phyloP scores from a whole-genome alignment of 1,140 invertebrate species.

The Scaptomyza montana region DNA sequence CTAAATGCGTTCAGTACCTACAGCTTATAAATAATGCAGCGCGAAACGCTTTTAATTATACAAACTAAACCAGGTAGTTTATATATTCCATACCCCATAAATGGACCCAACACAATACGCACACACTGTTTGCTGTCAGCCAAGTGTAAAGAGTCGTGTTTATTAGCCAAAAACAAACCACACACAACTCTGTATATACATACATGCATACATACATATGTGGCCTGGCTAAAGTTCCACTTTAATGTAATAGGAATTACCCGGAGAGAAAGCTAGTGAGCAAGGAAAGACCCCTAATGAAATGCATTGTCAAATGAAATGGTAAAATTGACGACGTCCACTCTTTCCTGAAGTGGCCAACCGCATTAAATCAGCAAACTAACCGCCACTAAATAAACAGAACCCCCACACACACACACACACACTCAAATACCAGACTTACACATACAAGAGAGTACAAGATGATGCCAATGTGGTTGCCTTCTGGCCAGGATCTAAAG shows the following conservation, averaged over 20 bases:
- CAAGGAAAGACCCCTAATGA: constrained; percentile 61
- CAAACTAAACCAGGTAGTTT: constrained; percentile 37
- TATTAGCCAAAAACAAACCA: constrained; percentile 71
- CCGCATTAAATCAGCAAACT: constrained; percentile 80
- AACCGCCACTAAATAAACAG: constrained; percentile 77
- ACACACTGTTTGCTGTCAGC: constrained; percentile 51
- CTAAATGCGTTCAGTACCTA: constrained; percentile 2
- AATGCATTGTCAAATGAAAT: constrained; percentile 82
- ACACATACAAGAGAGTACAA: constrained; percentile 12
- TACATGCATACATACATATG: background rate
- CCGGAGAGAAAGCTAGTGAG: background rate
- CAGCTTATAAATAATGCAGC: constrained; percentile 73
- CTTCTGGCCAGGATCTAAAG: constrained; percentile 58
- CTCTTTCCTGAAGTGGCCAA: constrained; percentile 73
- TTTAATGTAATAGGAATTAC: constrained; percentile 74
- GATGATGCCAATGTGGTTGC: constrained; percentile 18
- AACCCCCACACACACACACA: constrained; percentile 22
- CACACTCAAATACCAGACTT: constrained; percentile 6
- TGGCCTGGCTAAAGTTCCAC: constrained; percentile 45
- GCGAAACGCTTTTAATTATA: constrained; percentile 70
- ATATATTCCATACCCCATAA: constrained; percentile 7
- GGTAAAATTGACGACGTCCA: constrained; percentile 81
- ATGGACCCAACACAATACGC: constrained; percentile 7
- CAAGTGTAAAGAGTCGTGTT: constrained; percentile 74
- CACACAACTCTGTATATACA: background rate